Base-by-base conservation (phyloP, 2,797 vertebrate species). In the Parotocinclus haroldoi region DNA sequence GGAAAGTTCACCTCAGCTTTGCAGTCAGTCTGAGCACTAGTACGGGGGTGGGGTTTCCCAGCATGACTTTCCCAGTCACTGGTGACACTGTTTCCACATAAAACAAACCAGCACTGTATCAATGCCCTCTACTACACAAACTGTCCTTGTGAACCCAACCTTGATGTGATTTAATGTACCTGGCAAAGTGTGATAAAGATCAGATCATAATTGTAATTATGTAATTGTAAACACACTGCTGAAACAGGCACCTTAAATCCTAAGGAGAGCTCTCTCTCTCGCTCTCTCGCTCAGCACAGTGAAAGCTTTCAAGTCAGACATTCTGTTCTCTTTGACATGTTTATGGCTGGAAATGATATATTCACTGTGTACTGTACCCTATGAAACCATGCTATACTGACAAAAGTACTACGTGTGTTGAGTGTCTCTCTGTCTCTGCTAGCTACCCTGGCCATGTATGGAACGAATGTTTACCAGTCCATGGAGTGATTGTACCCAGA, bases 291-390 rank as follows among this genome's bases (percentile, higher is more conserved):
- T 69, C 51, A 53, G 38, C 61, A 72, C 57, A 66, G 50, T 48
- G 52, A 3, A 48, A 42, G 68, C 60, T 69, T 62, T 70, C 37
- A 64, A 69, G 58, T 68, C 65, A 76, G 59, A 72, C 68, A 51
- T 70, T 64, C 66, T 63, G 69, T 63, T 52, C 42, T 72, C 66
- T 12, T 11, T 27, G 82, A 72, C 72, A 67, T 86, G 82, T 88
- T 88, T 88, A 88, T 73, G 70, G 77, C 45, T 63, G 13, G 56
- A 0, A 66, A 54, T 81, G 87, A 89, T 84, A 84, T 53, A 89
- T 78, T 76, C 39, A 1, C 60, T 17, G 77, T 58, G 66, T 68
- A 40, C 49, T 73, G 69, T 72, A 64, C 75, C 75, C 75, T 63
- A 66, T 68, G 66, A 61, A 76, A 58, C 69, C 62, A 74, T 16